A percentile compares a stretch with the other conserved stretches of the same genome.
phyloP scores from a whole-genome alignment of 2,797 vertebrate species.

The Gallinago solitaria region DNA sequence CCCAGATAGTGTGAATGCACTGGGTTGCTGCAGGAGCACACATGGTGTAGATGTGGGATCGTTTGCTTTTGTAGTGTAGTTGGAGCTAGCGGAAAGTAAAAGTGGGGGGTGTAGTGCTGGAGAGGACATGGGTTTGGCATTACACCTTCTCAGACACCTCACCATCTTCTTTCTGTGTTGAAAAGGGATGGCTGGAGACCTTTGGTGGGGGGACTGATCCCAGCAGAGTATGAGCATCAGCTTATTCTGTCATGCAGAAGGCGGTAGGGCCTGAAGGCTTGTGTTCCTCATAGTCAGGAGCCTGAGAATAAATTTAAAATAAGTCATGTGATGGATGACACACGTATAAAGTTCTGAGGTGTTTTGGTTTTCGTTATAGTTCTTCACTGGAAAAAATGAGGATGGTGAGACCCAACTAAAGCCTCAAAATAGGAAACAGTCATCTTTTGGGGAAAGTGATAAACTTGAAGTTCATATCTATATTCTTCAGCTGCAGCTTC shows the following conservation, averaged over 20 bases:
- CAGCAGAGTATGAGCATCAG: background rate
- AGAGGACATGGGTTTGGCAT: background rate
- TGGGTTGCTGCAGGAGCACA: background rate
- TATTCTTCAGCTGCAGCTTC: background rate
- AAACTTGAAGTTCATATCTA: background rate
- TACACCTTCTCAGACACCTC: background rate
- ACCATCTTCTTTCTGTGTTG: background rate
- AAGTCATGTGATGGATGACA: background rate
- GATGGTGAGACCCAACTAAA: background rate
- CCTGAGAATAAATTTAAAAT: background rate
- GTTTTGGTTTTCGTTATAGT: background rate
- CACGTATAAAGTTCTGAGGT: background rate
- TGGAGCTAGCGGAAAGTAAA: no score
- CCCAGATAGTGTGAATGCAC: background rate
- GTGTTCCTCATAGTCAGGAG: background rate
- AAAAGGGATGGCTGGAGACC: background rate
- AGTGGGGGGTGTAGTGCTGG: background rate
- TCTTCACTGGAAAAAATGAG: background rate
- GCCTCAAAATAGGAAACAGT: background rate
- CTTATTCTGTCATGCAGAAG: background rate
- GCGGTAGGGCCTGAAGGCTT: background rate
- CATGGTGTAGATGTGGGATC: rapidly evolving
- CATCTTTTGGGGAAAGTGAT: background rate
- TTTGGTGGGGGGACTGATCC: background rate
- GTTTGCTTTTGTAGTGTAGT: background rate